Evolutionary conservation across 2,113 vertebrate genomes (phyloP), one percentile per base, ranked within the genome.

Genomic region (Pteronura brasiliensis): DNA sequence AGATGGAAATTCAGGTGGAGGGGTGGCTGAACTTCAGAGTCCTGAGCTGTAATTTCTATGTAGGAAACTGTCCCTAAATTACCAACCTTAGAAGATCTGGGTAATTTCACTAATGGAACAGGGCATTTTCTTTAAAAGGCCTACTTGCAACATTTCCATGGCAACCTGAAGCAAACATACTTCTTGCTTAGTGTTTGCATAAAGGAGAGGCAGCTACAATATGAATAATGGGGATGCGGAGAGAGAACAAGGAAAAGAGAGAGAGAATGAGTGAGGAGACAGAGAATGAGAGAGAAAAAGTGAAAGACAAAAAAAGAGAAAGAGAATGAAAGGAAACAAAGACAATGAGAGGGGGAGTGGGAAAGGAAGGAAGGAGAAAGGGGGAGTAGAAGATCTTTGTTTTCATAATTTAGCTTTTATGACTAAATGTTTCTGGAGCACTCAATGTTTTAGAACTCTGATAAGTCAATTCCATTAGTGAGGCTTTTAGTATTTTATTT

Each of bases 101-200:
- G 82, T 94, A 82, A 96, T 91, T 96, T 96, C 76, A 95, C 65
- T 88, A 96, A 96, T 55, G 71, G 42, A 91, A 47, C 72, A 89
- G 36, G 44, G 18, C n/a, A 72, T 49, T 88, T 95, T 96, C 82
- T 88, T 91, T 92, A 57, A 96, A 97, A 96, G 85, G 71, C 72
- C 18, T 95, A 92, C 42, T 72, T 95, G 72, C 25, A 96, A 61
- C 13, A 98, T 97, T 93, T 96, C 97, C 89, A 96, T 93, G 95
- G 92, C 63, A 97, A 98, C 92, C 63, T 94, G 81, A 65, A 95
- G 49, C 74, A 98, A 97, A 96, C 49, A 88, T 90, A 95, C 88
- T 93, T 92, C 63, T 83, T 89, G 52, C 87, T 94, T 94, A 94
- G 57, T 91, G 69, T 91, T 96, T 93, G 17, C 39, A 95, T 85